Conservation (phyloP, 1,140 invertebrate genomes). For the Halesus radiatus region DNA sequence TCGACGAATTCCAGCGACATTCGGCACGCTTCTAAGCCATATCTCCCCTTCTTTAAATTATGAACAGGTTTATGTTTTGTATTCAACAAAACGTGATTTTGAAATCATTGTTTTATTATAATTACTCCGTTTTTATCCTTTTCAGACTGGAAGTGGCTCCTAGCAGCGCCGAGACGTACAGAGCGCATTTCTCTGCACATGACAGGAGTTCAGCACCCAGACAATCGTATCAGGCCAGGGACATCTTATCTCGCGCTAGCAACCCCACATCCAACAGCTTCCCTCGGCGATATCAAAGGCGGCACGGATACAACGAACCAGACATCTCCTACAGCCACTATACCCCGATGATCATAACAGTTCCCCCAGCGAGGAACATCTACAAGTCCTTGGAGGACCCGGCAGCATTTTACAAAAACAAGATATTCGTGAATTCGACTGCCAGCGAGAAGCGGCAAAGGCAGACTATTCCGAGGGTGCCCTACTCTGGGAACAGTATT, state of each 20-base stretch:
- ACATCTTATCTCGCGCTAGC: neutral
- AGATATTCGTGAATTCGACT: constrained; percentile 30
- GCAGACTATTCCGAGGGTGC: neutral
- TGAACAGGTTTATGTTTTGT: no score
- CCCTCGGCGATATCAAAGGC: neutral
- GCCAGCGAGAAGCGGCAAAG: constrained; percentile 27
- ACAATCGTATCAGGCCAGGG: neutral
- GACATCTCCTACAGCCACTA: constrained; percentile 16
- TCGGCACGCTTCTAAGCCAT: no score
- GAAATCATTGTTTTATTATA: no score
- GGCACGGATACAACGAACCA: neutral
- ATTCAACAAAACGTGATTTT: no score
- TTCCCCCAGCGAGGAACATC: constrained; percentile 24
- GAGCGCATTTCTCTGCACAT: neutral
- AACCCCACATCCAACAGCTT: no score
- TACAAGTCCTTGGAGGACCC: constrained; percentile 40
- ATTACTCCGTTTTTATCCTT: neutral
- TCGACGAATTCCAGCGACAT: no score
- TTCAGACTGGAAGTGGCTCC: constrained; percentile 10
- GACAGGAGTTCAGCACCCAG: neutral
- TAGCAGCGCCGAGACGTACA: neutral
- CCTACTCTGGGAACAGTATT: constrained; percentile 2
- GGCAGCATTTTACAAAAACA: constrained; percentile 28
- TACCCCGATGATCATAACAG: constrained; percentile 7
- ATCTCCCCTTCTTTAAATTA: no score